Conservation (phyloP, 2,797 vertebrate species). For the Enteromius thamalakanensis region DNA sequence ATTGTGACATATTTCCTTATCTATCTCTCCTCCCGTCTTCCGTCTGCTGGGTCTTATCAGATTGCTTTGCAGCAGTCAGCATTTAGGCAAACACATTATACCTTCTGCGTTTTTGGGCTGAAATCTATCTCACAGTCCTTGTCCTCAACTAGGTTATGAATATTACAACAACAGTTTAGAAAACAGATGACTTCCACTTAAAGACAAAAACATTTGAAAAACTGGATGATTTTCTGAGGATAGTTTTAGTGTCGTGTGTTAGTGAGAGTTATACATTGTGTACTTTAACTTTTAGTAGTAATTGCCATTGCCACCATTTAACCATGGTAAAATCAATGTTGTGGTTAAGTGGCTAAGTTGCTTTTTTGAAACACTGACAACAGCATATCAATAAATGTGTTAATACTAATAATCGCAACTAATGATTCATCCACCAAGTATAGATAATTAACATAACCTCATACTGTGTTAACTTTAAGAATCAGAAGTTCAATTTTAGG, state of each 20-base stretch:
- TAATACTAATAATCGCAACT: not conserved
- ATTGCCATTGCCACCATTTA: constrained; percentile 12
- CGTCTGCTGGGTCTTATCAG: constrained; percentile 45
- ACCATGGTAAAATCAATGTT: not conserved
- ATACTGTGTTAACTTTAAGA: not conserved
- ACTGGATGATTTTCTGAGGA: constrained; percentile 11
- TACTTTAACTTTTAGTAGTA: constrained; percentile 5
- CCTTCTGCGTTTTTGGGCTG: constrained; percentile 12
- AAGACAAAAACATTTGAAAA: not conserved
- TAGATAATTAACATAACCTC: not conserved
- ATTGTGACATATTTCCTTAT: constrained; percentile 46
- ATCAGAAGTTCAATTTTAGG: not conserved
- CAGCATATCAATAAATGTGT: not conserved
- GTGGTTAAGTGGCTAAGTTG: not conserved
- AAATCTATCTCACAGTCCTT: constrained; percentile 14
- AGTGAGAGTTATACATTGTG: not conserved
- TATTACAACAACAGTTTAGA: constrained; percentile 4
- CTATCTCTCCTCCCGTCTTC: constrained; percentile 25
- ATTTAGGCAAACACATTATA: constrained; percentile 24
- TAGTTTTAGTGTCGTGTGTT: not conserved
- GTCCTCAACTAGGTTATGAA: constrained; percentile 21
- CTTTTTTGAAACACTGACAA: not conserved
- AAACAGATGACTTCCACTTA: not conserved
- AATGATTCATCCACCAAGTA: not conserved
- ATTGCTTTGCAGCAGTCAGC: constrained; percentile 34